These are phyloP conservation scores for Lasiurus cinereus DNA, from an alignment of 2,113 vertebrate species.

Conservation along the genomic window DNA sequence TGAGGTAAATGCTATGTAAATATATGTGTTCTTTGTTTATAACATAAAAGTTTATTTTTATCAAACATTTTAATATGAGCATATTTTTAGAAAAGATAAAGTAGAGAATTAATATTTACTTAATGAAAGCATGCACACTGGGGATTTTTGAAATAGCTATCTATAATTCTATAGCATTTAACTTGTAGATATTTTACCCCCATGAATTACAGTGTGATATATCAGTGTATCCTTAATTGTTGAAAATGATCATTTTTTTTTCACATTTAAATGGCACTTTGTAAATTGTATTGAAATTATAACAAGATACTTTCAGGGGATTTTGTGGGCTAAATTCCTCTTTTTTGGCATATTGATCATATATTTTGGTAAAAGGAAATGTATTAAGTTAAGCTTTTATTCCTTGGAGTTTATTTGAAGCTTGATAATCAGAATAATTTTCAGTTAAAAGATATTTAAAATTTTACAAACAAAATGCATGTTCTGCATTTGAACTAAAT, in stretches of 20 bases:
- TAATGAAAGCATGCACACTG: slow-evolving; percentile 13
- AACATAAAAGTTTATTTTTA: slow-evolving; percentile 37
- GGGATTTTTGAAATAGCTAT: slow-evolving; percentile 18
- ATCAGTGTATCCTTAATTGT: slow-evolving; percentile 21
- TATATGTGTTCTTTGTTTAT: slow-evolving; percentile 34
- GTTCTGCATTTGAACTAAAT: slow-evolving; percentile 39
- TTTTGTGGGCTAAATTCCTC: slow-evolving; percentile 51
- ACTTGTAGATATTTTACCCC: neutral
- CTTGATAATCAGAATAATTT: slow-evolving; percentile 62
- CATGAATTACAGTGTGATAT: neutral
- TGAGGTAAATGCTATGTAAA: slow-evolving; percentile 57
- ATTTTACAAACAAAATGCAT: slow-evolving; percentile 31
- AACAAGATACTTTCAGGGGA: neutral
- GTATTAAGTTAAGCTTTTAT: slow-evolving; percentile 39
- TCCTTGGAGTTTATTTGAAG: slow-evolving; percentile 32
- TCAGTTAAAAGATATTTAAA: slow-evolving; percentile 40
- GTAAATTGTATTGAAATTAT: slow-evolving; percentile 15
- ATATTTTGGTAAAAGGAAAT: slow-evolving; percentile 49
- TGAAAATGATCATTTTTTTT: slow-evolving; percentile 21
- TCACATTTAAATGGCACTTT: neutral
- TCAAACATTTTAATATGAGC: slow-evolving; percentile 30
- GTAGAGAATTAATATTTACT: slow-evolving; percentile 40
- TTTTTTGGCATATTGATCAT: slow-evolving; percentile 19
- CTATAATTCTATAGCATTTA: slow-evolving; percentile 10
- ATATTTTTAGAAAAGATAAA: slow-evolving; percentile 53